These are phyloP conservation scores for Drosophila hamatofila DNA, from an alignment of 2,888 invertebrate species.

Conservation along the genomic window DNA sequence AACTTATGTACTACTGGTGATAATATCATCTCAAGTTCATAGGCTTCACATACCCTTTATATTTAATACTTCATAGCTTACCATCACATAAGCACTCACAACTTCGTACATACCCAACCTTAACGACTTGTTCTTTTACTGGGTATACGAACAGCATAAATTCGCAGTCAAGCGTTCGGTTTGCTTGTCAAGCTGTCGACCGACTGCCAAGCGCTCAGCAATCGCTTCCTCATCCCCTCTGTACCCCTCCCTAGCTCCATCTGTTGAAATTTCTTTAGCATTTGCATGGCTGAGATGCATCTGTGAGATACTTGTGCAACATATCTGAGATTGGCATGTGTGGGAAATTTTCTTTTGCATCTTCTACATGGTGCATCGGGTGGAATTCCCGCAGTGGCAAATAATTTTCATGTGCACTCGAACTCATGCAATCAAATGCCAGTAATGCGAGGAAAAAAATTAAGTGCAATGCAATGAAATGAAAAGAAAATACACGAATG, in stretches of 20 bases:
- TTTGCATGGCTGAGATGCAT: slow-evolving; percentile 57
- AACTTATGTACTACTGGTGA: no score
- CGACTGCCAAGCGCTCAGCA: slow-evolving; percentile 27
- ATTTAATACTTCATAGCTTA: not conserved
- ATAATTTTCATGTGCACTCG: slow-evolving; percentile 36
- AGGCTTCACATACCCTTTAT: not conserved
- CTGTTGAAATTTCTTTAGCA: slow-evolving; percentile 52
- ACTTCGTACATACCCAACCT: not conserved
- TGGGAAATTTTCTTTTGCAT: slow-evolving; percentile 66
- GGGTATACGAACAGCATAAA: slow-evolving; percentile 32
- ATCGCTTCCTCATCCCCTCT: not conserved
- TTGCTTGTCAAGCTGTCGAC: slow-evolving; percentile 54
- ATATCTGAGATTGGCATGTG: slow-evolving; percentile 65
- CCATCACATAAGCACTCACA: not conserved
- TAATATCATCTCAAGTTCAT: not conserved
- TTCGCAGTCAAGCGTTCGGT: slow-evolving; percentile 10
- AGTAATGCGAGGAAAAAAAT: slow-evolving; percentile 6
- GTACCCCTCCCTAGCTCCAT: not conserved
- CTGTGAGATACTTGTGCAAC: slow-evolving; percentile 69
- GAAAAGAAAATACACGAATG: not conserved
- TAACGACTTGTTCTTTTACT: not conserved
- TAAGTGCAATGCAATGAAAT: not conserved
- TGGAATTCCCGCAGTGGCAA: slow-evolving; percentile 39
- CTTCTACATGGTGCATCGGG: slow-evolving; percentile 26
- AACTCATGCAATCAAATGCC: slow-evolving; percentile 51